These are phyloP conservation scores for Tortrix viridana DNA, from an alignment of 2,888 invertebrate species.

Conservation along the genomic window DNA sequence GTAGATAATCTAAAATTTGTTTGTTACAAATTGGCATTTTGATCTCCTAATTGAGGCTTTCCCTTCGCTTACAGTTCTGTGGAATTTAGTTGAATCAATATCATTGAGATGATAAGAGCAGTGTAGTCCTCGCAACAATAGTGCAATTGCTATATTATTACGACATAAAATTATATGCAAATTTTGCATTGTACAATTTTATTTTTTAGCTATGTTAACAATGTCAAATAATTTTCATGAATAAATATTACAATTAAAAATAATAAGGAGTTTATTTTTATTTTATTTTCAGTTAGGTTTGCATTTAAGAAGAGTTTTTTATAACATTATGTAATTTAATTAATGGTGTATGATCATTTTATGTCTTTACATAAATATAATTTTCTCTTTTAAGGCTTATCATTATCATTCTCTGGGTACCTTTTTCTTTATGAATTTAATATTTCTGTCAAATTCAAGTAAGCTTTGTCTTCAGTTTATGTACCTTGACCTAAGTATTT, in stretches of 20 bases:
- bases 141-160: slow-evolving; percentile 80
- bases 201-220: slow-evolving; percentile 79
- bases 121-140: slow-evolving; percentile 83
- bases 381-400: slow-evolving; percentile 41
- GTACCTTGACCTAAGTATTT: slow-evolving; percentile 27
- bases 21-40: slow-evolving; percentile 58
- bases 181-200: slow-evolving; percentile 82
- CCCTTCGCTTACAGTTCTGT: slow-evolving; percentile 58
- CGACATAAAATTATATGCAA: slow-evolving; percentile 78
- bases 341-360: slow-evolving; percentile 27
- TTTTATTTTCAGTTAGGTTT: slow-evolving; percentile 68
- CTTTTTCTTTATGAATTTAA: slow-evolving; percentile 51
- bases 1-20: slow-evolving; percentile 69
- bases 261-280: slow-evolving; percentile 70
- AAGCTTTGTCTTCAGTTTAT: slow-evolving; percentile 50
- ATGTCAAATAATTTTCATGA: slow-evolving; percentile 78
- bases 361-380: slow-evolving; percentile 23
- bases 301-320: slow-evolving; percentile 65
- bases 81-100: slow-evolving; percentile 66
- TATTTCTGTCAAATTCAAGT: slow-evolving; percentile 53
- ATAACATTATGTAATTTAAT: slow-evolving; percentile 43
- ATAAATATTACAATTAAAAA: slow-evolving; percentile 79
- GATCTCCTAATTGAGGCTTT: slow-evolving; percentile 75
- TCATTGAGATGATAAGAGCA: slow-evolving; percentile 73
- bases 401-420: slow-evolving; percentile 39